phyloP scores from a whole-genome alignment of 2,888 invertebrate species.

The Eupithecia dodoneata region DNA sequence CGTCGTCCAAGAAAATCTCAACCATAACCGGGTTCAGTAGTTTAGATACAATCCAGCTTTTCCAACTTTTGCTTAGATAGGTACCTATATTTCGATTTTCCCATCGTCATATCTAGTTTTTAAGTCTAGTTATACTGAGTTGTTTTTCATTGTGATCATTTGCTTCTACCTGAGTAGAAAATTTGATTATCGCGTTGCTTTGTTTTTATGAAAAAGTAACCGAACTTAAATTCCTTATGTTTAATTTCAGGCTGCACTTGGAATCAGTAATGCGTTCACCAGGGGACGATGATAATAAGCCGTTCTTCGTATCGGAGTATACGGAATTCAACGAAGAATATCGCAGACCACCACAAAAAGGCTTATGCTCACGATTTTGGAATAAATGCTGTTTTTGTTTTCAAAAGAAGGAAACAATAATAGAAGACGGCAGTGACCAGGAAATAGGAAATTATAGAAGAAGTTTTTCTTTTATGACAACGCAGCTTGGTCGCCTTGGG shows the following conservation, averaged over 20 bases:
- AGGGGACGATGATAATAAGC: slow-evolving; percentile 51
- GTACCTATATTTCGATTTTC: not conserved
- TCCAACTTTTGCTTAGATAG: not conserved
- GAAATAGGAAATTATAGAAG: slow-evolving; percentile 31
- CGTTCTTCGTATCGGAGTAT: not conserved
- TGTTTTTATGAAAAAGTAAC: not conserved
- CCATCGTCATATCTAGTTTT: not conserved
- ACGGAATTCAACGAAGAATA: slow-evolving; percentile 11
- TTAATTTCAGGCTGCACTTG: slow-evolving; percentile 66
- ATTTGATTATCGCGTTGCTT: not conserved
- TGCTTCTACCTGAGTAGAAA: not conserved
- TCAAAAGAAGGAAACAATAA: slow-evolving; percentile 42
- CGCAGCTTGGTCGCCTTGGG: slow-evolving; percentile 59
- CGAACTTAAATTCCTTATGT: slow-evolving; percentile 8
- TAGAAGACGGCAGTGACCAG: slow-evolving; percentile 18
- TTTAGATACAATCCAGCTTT: not conserved
- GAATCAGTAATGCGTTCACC: slow-evolving; percentile 73
- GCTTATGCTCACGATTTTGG: slow-evolving; percentile 33
- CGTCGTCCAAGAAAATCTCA: no score
- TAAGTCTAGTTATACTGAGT: not conserved
- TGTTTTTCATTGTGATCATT: not conserved
- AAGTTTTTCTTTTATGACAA: slow-evolving; percentile 62
- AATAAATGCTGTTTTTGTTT: slow-evolving; percentile 38
- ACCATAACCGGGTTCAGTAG: no score
- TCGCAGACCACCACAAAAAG: slow-evolving; percentile 6